phyloP scores from a whole-genome alignment of 2,113 vertebrate genomes.

The Corythornis cristatus region DNA sequence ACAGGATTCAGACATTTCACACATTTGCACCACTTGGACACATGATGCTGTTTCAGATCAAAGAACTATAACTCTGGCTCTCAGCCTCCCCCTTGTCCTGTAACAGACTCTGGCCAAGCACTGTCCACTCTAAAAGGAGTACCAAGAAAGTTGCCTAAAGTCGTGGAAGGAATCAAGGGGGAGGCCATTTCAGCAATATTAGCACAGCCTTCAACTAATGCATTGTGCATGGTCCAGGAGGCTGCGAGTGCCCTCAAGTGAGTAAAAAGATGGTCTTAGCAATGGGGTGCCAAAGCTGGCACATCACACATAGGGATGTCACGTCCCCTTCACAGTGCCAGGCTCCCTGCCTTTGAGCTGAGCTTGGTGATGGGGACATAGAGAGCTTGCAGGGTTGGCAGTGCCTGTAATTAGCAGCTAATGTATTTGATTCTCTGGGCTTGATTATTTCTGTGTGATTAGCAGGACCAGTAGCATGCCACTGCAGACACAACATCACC shows the following conservation, averaged over 20 bases:
- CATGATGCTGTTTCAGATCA: fast-evolving
- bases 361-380: not conserved
- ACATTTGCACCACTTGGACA: not conserved
- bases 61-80: not conserved
- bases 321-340: not conserved
- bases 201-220: not conserved
- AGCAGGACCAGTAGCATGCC: not conserved
- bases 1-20: not conserved
- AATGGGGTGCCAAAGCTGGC: not conserved
- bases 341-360: not conserved
- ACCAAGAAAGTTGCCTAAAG: not conserved
- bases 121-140: not conserved
- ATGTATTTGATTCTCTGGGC: not conserved
- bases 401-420: not conserved
- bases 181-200: not conserved
- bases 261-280: not conserved
- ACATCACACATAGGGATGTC: not conserved
- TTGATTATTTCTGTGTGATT: slow-evolving; percentile 36
- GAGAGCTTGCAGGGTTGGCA: not conserved
- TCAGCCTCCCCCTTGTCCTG: not conserved
- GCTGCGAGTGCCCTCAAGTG: fast-evolving
- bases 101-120: not conserved
- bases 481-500: not conserved
- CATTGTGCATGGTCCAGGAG: not conserved
- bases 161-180: not conserved